Evolutionary conservation across 2,113 vertebrate species (phyloP).

Genomic region (Taxidea taxus): DNA sequence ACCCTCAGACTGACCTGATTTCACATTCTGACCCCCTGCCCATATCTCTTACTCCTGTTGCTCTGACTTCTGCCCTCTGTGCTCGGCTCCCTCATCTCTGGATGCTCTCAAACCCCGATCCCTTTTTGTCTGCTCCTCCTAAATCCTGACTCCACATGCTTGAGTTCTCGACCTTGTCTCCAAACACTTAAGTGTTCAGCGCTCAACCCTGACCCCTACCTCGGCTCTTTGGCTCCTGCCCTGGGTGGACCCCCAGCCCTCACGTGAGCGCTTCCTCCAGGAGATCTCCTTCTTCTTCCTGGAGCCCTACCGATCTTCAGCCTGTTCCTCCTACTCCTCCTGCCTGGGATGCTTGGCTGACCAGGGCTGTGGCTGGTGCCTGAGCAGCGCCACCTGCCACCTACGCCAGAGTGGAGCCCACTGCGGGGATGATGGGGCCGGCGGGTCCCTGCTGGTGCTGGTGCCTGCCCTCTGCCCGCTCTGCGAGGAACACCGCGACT

Average conservation of each 20-base stretch:
- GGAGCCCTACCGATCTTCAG: conserved; percentile 90
- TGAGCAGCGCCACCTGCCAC: conserved; percentile 85
- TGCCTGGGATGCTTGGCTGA: conserved; percentile 92
- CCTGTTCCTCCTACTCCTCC: conserved; percentile 87
- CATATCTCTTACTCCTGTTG: not conserved
- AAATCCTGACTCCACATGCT: not conserved
- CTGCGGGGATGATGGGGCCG: conserved; percentile 36
- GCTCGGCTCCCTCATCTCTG: not conserved
- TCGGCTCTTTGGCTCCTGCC: not conserved
- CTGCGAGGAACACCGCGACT: conserved; percentile 93
- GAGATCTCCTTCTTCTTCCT: conserved; percentile 94
- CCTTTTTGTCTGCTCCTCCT: not conserved
- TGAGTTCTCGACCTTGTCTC: not conserved
- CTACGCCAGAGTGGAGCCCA: conserved; percentile 78
- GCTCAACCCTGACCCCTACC: not conserved
- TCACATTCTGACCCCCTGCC: not conserved
- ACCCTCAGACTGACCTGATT: not conserved
- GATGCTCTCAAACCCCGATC: not conserved
- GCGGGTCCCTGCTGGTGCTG: conserved; percentile 86
- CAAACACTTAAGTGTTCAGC: not conserved
- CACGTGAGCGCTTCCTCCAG: conserved; percentile 64
- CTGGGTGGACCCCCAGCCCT: not conserved
- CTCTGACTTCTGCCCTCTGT: not conserved
- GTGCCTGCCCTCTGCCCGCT: conserved; percentile 90
- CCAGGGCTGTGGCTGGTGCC: conserved; percentile 95